phyloP scores from a whole-genome alignment of 2,797 vertebrate species.

The Rhinoraja longicauda region DNA sequence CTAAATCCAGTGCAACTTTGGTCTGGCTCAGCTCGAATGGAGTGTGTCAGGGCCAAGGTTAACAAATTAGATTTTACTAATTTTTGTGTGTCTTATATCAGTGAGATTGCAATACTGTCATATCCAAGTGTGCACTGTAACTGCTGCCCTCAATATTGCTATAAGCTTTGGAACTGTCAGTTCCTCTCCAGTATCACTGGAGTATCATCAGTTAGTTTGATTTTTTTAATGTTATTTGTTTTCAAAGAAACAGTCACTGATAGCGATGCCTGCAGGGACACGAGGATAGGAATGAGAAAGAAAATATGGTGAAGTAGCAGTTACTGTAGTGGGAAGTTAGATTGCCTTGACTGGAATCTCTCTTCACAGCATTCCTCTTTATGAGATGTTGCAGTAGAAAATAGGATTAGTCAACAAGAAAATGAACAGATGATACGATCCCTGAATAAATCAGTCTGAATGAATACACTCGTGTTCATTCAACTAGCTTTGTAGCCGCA shows the following conservation, averaged over 20 bases:
- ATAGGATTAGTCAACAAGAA: conserved; percentile 16
- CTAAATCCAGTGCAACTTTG: neutral
- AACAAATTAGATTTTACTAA: neutral
- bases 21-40: neutral
- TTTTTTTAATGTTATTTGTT: neutral
- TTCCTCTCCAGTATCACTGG: neutral
- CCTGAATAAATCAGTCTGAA: neutral
- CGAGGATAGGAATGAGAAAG: neutral
- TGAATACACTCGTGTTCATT: neutral
- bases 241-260: neutral
- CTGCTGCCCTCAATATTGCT: neutral
- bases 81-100: neutral
- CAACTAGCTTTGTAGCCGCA: neutral
- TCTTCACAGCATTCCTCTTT: neutral
- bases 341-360: neutral
- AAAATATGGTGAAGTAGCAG: neutral
- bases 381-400: neutral
- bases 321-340: neutral
- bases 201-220: neutral
- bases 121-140: neutral
- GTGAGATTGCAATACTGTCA: neutral
- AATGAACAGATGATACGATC: neutral
- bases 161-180: neutral
- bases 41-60: neutral
- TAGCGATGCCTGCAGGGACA: neutral